Base-by-base conservation (phyloP, 2,113 vertebrate species). In the Arenaria interpres region DNA sequence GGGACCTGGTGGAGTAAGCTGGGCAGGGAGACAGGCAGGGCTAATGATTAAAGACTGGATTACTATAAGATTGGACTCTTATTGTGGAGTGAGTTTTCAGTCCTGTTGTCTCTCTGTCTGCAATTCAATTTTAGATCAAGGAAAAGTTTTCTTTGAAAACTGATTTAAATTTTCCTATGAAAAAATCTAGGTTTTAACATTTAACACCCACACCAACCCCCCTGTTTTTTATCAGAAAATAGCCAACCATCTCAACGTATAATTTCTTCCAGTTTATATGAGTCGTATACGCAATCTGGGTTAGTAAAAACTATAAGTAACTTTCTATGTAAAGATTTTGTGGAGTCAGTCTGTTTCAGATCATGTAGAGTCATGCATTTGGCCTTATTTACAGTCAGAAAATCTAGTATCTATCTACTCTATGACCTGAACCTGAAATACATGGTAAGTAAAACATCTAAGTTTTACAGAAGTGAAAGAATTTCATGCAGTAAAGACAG, bases 31-130 rank as follows among this genome's bases (percentile, higher is more conserved):
- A n/a, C 14, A 27, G 21, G 39, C 22, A 39, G 18, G 10, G 12
- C 3, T 57, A 62, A 8, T 0, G 0, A 5, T 35, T 41, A 50
- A 81, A 60, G 22, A 4, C 8, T 76, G 64, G 6, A 12, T 39
- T 82, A 17, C n/a, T 54, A 2, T 32, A 48, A 32, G 17, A 10
- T 4, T 74, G 37, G 41, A 43, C 20, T 15, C 18, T 24, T 39
- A 18, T n/a, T 50, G 23, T 63, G 25, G n/a, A 62, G 27, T 63
- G 72, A 89, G 28, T 54, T 85, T 63, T 54, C 20, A 41, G 9
- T 81, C 28, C 25, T 63, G 9, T 50, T 85, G 30, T 56, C 19
- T 62, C 41, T 60, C 27, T 51, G 25, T 56, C 39, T 92, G 50
- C 59, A 77, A 6, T 41, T 84, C 54, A 4, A 10, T 69, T 92